These are phyloP conservation scores for Palythoa heliodiscus DNA, from an alignment of 92 coral and sea anemone genomes.

Conservation along the genomic window DNA sequence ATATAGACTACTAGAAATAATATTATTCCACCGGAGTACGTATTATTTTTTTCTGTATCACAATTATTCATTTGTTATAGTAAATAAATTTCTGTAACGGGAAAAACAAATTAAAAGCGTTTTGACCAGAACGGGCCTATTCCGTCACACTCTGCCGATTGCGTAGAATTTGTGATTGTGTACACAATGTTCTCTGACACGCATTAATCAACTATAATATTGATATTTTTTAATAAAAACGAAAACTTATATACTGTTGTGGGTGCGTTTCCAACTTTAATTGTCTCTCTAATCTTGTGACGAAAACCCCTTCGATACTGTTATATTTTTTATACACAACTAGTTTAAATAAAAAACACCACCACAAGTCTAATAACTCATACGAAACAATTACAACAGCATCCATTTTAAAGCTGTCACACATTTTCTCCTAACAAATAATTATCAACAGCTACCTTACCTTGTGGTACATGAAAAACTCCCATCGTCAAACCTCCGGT, in stretches of 20 bases:
- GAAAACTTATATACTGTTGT: background rate
- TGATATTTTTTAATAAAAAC: background rate
- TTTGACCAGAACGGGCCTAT: no score
- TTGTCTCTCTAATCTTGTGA: background rate
- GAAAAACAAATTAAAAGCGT: no score
- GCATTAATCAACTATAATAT: background rate
- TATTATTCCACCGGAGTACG: no score
- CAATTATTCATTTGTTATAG: no score
- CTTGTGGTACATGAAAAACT: slow-evolving; percentile 95
- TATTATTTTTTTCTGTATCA: no score
- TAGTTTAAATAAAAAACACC: no score
- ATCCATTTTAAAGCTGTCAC: background rate
- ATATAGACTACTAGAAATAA: no score
- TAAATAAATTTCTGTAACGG: no score
- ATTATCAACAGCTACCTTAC: slow-evolving; percentile 39
- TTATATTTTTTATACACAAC: background rate
- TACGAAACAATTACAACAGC: background rate
- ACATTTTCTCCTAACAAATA: background rate
- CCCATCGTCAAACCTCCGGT: slow-evolving; percentile 90
- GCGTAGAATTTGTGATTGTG: background rate
- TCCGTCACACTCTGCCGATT: no score
- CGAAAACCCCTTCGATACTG: background rate
- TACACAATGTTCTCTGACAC: background rate
- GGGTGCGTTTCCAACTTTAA: background rate
- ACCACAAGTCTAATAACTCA: background rate